phyloP scores from a whole-genome alignment of 1,140 invertebrate species.

The Pseudomyrmex sp. region DNA sequence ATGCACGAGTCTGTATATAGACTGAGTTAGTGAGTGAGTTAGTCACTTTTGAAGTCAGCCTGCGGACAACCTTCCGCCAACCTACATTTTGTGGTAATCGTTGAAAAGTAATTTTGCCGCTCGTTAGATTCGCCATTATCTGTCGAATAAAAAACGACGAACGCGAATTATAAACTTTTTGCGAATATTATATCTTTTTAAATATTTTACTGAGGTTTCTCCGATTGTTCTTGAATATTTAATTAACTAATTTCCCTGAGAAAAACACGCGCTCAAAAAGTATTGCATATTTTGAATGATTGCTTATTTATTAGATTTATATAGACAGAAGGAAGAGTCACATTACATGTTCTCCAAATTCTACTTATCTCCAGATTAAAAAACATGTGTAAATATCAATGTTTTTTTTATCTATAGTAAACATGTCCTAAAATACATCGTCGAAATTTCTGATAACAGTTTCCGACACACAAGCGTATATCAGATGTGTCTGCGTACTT shows the following conservation, averaged over 20 bases:
- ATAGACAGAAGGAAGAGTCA: no score
- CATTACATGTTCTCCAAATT: no score
- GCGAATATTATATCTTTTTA: not conserved
- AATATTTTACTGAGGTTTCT: not conserved
- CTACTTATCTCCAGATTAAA: no score
- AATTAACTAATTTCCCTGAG: no score
- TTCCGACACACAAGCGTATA: not conserved
- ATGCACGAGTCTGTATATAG: not conserved
- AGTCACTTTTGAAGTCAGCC: conserved; percentile 25
- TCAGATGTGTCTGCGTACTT: not conserved
- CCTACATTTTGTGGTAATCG: conserved; percentile 29
- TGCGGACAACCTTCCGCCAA: not conserved
- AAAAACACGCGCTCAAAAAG: no score
- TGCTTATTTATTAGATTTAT: no score
- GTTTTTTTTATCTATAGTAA: no score
- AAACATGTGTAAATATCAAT: no score
- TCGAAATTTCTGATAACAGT: not conserved
- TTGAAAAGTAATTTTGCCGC: conserved; percentile 16
- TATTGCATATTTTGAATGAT: no score
- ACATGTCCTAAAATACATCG: no score
- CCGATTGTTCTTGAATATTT: no score
- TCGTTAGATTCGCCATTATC: not conserved
- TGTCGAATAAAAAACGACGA: not conserved
- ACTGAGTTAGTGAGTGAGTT: not conserved
- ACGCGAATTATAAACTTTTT: conserved; percentile 6